Evolutionary conservation across 2,888 invertebrate genomes (phyloP), one percentile per base, ranked within the genome.

Genomic region (Escarpia spicata): DNA sequence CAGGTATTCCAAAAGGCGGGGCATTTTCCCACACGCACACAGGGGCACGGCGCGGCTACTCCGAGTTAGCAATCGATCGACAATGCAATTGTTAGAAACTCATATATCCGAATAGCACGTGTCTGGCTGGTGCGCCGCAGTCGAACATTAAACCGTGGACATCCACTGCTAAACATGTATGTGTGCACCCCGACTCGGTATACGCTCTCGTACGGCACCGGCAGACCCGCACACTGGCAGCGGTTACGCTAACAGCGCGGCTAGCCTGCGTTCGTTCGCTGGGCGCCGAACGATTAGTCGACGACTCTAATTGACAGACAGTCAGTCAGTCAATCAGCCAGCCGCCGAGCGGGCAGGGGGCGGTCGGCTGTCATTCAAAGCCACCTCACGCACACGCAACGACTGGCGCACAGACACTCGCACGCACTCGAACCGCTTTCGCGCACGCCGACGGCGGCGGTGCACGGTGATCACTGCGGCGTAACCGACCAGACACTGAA

Each of bases 331-430:
- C 75, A 75, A 75, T 75, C 75, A 75, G 75, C 75, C 75, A 2
- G 75, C 75, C 75, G 75, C 75, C 75, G 75, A 19, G 75, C 75
- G 26, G 75, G 19, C 26, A 75, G 75, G 75, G 75, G 75, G 75
- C 75, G 75, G 75, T 19, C 75, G 75, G 75, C 75, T 75, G 75
- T 75, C 75, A 75, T 75, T 75, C 75, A 75, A 75, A 75, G 91
- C 91, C 91, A 43, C 43, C 91, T 26, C 91, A 91, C 91, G 26
- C 91, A 91, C 91, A 91, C 91, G 91, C 91, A 91, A 43, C 15
- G 43, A 31, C 91, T 44, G 43, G 44, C 91, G 44, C 91, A 31
- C 91, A 91, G 43, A 91, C 91, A 91, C 91, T 44, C 91, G 91
- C 91, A 91, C 91, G 8, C 91, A 91, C 91, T 43, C 91, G 44